Evolutionary conservation across 2,797 vertebrate genomes (phyloP).

Genomic region (Pygocentrus nattereri): DNA sequence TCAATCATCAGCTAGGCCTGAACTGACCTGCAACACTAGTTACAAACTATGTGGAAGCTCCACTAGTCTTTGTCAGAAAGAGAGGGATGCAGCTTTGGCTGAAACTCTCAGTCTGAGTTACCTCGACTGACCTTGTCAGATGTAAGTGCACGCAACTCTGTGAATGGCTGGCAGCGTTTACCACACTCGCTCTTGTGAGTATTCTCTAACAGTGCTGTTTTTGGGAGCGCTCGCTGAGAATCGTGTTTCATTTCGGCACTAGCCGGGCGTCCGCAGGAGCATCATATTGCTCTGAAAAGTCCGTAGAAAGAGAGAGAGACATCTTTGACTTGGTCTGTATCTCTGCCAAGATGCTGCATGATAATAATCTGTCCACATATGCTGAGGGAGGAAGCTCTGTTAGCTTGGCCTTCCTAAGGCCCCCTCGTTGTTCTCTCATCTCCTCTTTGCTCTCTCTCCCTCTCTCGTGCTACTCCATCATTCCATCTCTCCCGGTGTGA

Average conservation of each 20-base stretch:
- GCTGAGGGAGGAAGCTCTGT: slow-evolving; percentile 17
- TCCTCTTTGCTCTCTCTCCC: slow-evolving; percentile 27
- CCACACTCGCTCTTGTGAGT: slow-evolving; percentile 32
- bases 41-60: slow-evolving; percentile 20
- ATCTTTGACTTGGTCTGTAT: slow-evolving; percentile 50
- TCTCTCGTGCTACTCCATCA: slow-evolving; percentile 20
- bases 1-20: not conserved
- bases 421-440: slow-evolving; percentile 21
- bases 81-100: not conserved
- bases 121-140: slow-evolving; percentile 52
- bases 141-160: slow-evolving; percentile 48
- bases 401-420: slow-evolving; percentile 24
- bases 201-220: slow-evolving; percentile 56
- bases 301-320: slow-evolving; percentile 19
- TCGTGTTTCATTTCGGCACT: slow-evolving; percentile 52
- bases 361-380: slow-evolving; percentile 54
- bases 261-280: slow-evolving; percentile 46
- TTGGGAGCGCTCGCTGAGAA: slow-evolving; percentile 47
- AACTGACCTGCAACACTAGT: not conserved
- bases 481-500: slow-evolving; percentile 28
- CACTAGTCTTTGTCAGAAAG: slow-evolving; percentile 2
- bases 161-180: slow-evolving; percentile 51
- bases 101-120: slow-evolving; percentile 42
- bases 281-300: slow-evolving; percentile 31
- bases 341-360: slow-evolving; percentile 48